phyloP scores from a whole-genome alignment of 1,140 invertebrate genomes.

The Hyphantria cunea region DNA sequence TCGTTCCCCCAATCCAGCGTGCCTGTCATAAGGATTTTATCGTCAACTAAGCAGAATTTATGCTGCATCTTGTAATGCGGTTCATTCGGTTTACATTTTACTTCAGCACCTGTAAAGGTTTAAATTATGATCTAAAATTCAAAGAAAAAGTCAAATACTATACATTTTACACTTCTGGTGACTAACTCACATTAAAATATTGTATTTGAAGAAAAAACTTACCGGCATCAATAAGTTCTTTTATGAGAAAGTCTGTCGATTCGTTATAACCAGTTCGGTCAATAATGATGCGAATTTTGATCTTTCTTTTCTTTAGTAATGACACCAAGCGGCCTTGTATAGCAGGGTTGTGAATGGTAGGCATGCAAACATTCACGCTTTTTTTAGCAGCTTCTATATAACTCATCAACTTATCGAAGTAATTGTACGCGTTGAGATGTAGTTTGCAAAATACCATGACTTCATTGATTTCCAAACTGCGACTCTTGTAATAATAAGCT shows the following conservation, averaged over 20 bases:
- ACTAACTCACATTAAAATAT: no score
- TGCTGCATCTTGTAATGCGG: constrained; percentile 63
- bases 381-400: constrained; percentile 64
- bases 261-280: constrained; percentile 66
- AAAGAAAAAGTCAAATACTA: no score
- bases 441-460: constrained; percentile 78
- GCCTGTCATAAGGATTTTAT: constrained; percentile 70
- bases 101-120: constrained; percentile 63
- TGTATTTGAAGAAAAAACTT: constrained; percentile 15
- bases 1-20: constrained; percentile 76
- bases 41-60: constrained; percentile 74
- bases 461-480: constrained; percentile 69
- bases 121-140: not conserved
- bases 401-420: constrained; percentile 72
- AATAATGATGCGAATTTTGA: constrained; percentile 66
- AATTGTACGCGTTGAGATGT: constrained; percentile 70
- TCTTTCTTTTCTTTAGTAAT: constrained; percentile 61
- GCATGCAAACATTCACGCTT: constrained; percentile 71
- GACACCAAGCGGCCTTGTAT: constrained; percentile 66
- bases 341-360: constrained; percentile 70
- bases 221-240: constrained; percentile 70
- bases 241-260: constrained; percentile 65
- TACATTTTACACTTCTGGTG: no score
- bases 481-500: constrained; percentile 68
- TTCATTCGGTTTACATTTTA: constrained; percentile 61